Conservation (phyloP, 1,140 invertebrate species). For the Drosophila ercepeae region DNA sequence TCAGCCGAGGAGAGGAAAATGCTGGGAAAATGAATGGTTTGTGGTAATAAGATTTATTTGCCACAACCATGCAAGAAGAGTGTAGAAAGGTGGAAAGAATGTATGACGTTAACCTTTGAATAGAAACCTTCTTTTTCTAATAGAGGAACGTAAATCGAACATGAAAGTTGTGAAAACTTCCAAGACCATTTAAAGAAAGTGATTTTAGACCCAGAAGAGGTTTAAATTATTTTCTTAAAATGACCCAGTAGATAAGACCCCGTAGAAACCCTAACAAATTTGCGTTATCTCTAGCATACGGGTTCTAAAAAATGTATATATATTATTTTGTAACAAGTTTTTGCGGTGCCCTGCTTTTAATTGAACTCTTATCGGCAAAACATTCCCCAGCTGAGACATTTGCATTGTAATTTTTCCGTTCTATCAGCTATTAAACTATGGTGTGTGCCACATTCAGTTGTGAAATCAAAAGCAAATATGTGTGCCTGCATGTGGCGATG, state of each 20-base stretch:
- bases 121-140: too few species aligned
- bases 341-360: not conserved
- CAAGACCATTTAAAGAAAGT: too few species aligned
- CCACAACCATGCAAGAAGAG: constrained; percentile 25
- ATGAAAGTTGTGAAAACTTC: too few species aligned
- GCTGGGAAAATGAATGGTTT: constrained; percentile 32
- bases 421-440: not conserved
- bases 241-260: too few species aligned
- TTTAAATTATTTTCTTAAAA: too few species aligned
- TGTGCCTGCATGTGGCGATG: constrained; percentile 23
- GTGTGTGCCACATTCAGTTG: constrained; percentile 9
- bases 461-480: constrained; percentile 20
- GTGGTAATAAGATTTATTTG: constrained; percentile 44
- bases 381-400: not conserved
- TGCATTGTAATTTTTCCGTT: not conserved
- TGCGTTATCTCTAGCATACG: not conserved
- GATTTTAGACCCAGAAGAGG: too few species aligned
- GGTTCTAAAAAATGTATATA: not conserved
- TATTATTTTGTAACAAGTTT: not conserved
- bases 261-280: too few species aligned
- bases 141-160: too few species aligned
- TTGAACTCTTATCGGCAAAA: not conserved
- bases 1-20: constrained; percentile 17
- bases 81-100: not conserved
- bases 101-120: not conserved